Base-by-base conservation (phyloP, 2,113 vertebrate genomes). In the Hystrix brachyura region DNA sequence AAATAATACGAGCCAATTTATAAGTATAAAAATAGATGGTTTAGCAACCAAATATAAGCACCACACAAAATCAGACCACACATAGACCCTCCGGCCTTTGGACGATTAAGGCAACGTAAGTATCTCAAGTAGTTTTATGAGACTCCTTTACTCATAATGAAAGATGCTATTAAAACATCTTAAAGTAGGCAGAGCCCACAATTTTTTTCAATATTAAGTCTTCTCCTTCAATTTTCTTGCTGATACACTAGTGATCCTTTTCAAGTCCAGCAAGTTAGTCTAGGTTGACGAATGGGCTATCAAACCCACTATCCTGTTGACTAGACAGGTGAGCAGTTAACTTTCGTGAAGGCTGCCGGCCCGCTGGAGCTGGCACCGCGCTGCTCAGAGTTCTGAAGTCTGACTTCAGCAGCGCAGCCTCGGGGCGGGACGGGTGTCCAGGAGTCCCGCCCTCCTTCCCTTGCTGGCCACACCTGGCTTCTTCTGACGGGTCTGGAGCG, bases 301-400 rank as follows among this genome's bases (percentile, higher is more conserved):
- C 98, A 94, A 99, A 99, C 88, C 98, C 99, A 85, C 99, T 99
- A 97, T 99, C 99, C 98, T 99, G 99, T 53, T 99, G 99, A 65
- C 93, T 94, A 90, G 87, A 69, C 27, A 97, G 97, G 59, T 97
- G 64, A 96, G 98, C 98, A 12, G 57, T 67, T 7, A 65, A 19
- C 94, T 95, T 97, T 94, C 95, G 84, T 2, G 65, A 90, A 95
- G 94, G 97, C 67, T 96, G 98, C 34, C 2, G 96, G 93, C 79
- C 98, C 60, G 8, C 32, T 23, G 95, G 85, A 92, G 95, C 71
- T 65, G 93, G 82, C 0, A 5, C 38, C 19, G 60, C 12, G 10
- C 1, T 17, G 43, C 65, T 64, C 8, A 29, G 87, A 2, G 86
- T 94, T 76, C 15, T 5, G 7, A 91, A 65, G 57, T 97, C 55